Evolutionary conservation across 2,888 invertebrate genomes (phyloP).

Genomic region (Aphidius colemani): DNA sequence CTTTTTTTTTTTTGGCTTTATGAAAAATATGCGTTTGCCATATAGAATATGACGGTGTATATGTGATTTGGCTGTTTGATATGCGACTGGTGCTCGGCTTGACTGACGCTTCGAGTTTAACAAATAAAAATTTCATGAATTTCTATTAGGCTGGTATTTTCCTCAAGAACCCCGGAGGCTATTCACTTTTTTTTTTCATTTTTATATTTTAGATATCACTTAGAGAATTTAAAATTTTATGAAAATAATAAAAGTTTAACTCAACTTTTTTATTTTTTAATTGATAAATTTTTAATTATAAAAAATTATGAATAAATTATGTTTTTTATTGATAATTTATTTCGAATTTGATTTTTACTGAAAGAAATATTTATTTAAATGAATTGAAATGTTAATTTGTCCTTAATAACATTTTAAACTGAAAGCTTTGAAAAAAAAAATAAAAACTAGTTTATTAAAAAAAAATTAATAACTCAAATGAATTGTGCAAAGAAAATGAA

Average conservation of each 20-base stretch:
- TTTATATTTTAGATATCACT: slow-evolving; percentile 13
- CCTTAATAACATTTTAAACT: no score
- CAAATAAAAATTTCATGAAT: slow-evolving; percentile 61
- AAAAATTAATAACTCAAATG: no score
- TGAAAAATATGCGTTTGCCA: slow-evolving; percentile 7
- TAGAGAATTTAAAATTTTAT: slow-evolving; percentile 4
- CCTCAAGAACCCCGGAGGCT: slow-evolving; percentile 20
- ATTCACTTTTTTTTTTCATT: slow-evolving; percentile 10
- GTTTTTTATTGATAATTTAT: no score
- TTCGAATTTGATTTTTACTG: no score
- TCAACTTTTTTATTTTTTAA: not conserved
- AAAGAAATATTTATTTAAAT: no score
- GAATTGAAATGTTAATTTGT: no score
- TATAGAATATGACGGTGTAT: slow-evolving; percentile 16
- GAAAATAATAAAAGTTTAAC: not conserved
- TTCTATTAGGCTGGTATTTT: slow-evolving; percentile 55
- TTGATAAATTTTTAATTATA: not conserved
- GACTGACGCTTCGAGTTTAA: slow-evolving; percentile 58
- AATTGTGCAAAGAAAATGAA: no score
- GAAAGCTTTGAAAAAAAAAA: no score
- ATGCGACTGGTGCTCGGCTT: slow-evolving; percentile 55
- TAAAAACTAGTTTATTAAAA: no score
- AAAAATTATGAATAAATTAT: not conserved
- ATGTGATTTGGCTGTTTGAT: slow-evolving; percentile 49
- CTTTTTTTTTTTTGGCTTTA: not conserved